Percentiles rank a stretch among this genome's conserved stretches.
phyloP scores from a whole-genome alignment of 2,113 vertebrate genomes.

The Pipa parva region DNA sequence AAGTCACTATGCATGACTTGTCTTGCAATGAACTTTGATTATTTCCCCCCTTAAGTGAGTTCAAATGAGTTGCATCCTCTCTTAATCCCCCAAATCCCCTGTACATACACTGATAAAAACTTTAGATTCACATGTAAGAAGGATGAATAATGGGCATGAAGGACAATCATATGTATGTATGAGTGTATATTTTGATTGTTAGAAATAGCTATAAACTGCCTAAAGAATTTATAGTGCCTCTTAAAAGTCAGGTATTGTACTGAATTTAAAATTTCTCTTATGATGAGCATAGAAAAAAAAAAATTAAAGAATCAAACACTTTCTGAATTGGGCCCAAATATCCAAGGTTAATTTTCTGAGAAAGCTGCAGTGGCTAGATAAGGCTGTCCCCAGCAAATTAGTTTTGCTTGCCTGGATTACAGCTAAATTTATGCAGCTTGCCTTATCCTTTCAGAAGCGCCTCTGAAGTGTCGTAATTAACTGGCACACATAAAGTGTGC shows the following conservation, averaged over 20 bases:
- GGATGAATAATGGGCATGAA: slow-evolving; percentile 61
- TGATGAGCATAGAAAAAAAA: slow-evolving; percentile 74
- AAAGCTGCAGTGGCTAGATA: slow-evolving; percentile 99
- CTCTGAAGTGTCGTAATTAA: slow-evolving; percentile 99
- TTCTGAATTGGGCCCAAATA: slow-evolving; percentile 99
- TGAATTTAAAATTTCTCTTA: slow-evolving; percentile 76
- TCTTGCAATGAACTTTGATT: slow-evolving; percentile 70
- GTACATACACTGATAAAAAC: slow-evolving; percentile 58
- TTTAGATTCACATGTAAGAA: slow-evolving; percentile 59
- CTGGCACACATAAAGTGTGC: slow-evolving; percentile 98
- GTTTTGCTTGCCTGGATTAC: slow-evolving; percentile 99
- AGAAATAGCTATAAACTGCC: slow-evolving; percentile 75
- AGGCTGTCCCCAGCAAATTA: slow-evolving; percentile 98
- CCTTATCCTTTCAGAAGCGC: slow-evolving; percentile 98
- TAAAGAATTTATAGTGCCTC: slow-evolving; percentile 65
- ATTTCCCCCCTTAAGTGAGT: slow-evolving; percentile 55
- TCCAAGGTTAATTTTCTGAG: slow-evolving; percentile 99
- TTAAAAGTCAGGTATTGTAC: slow-evolving; percentile 75
- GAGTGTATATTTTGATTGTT: slow-evolving; percentile 60
- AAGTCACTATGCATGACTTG: slow-evolving; percentile 69
- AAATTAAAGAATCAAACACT: slow-evolving; percentile 97
- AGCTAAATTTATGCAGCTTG: slow-evolving; percentile 99
- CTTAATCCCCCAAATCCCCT: slow-evolving; percentile 54
- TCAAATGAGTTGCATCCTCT: slow-evolving; percentile 68
- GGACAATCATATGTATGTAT: slow-evolving; percentile 58